Evolutionary conservation across 2,888 invertebrate species (phyloP).

Genomic region (Sympetrum striolatum): DNA sequence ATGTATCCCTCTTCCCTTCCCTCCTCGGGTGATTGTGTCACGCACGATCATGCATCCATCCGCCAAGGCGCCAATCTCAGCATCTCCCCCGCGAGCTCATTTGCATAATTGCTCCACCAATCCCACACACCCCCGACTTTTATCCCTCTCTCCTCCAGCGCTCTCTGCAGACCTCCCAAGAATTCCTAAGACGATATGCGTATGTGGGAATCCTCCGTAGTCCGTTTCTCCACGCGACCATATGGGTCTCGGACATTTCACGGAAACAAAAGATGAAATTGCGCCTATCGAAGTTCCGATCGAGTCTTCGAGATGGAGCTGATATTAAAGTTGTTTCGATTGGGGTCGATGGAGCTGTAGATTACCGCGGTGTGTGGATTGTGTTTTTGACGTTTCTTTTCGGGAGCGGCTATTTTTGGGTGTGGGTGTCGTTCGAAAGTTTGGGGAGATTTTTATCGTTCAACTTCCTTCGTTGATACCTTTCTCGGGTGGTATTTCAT

Average conservation of each 20-base stretch:
- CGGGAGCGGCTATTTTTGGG: neutral
- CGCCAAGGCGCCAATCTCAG: neutral
- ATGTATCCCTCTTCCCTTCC: neutral
- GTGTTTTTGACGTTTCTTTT: too few relatives aligned
- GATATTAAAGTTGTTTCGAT: too few relatives aligned
- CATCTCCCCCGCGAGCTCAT: neutral
- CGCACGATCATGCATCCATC: conserved; percentile 36
- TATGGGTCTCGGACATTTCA: neutral
- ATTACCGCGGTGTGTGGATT: too few relatives aligned
- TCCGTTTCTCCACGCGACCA: neutral
- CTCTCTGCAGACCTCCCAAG: neutral
- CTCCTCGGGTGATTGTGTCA: conserved; percentile 10
- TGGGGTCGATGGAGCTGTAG: too few relatives aligned
- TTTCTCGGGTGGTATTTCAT: too few relatives aligned
- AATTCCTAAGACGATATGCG: neutral
- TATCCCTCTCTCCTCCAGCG: neutral
- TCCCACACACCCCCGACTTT: conserved; percentile 21
- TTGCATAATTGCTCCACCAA: conserved; percentile 42
- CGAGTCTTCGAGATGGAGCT: too few relatives aligned
- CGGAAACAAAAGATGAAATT: neutral
- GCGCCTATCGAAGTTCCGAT: too few relatives aligned
- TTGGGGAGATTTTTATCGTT: too few relatives aligned
- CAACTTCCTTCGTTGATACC: too few relatives aligned
- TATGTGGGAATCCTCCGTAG: too few relatives aligned
- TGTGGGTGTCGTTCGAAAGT: neutral